Conservation (phyloP, 2,888 invertebrate species). For the Brachyopa scutellaris region DNA sequence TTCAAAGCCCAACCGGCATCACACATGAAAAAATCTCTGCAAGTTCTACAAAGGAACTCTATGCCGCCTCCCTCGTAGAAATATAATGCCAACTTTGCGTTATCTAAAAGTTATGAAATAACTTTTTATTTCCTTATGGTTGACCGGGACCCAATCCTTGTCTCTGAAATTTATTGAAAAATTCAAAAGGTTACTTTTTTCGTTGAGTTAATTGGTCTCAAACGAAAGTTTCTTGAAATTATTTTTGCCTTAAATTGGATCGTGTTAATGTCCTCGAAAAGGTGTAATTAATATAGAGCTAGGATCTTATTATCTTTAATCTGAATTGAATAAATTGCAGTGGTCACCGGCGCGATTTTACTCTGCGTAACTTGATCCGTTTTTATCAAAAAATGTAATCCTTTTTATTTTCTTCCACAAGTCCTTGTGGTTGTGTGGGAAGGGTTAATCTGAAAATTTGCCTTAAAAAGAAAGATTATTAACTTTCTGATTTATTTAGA, state of each 20-base stretch:
- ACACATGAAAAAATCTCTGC: no score
- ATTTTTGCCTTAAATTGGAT: neutral
- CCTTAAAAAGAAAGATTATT: slow-evolving; percentile 1
- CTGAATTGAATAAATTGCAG: no score
- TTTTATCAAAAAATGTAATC: no score
- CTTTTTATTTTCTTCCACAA: no score
- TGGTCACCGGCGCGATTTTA: no score
- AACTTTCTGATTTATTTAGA: slow-evolving; percentile 14
- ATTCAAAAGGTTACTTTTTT: neutral
- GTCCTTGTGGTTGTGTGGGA: no score
- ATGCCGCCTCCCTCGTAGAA: neutral
- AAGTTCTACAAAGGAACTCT: no score
- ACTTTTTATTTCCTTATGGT: slow-evolving; percentile 6
- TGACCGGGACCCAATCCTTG: neutral
- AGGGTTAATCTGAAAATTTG: neutral
- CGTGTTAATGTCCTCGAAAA: no score
- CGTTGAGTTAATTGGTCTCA: neutral
- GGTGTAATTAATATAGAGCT: no score
- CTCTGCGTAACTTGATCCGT: no score
- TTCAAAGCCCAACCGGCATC: neutral
- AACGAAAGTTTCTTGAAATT: neutral
- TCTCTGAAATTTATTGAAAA: neutral
- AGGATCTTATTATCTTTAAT: no score
- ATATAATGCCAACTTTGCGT: neutral
- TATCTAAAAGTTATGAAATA: neutral